A percentile compares a stretch with the other conserved stretches of the same genome.
Conservation (phyloP, 2,797 vertebrate genomes). For the Pristis pectinata region DNA sequence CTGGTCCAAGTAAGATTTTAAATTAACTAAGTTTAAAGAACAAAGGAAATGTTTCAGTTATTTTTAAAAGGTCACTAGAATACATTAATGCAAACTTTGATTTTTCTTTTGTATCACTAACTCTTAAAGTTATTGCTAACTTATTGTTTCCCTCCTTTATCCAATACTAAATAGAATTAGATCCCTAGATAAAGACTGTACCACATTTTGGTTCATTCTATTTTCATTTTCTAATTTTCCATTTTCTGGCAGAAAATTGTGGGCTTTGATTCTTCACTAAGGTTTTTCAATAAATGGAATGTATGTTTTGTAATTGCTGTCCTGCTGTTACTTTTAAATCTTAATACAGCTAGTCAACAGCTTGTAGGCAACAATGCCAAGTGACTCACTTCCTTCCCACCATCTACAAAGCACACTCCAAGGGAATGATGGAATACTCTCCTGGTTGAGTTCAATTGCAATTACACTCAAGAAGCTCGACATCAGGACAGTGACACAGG, state of each 20-base stretch:
- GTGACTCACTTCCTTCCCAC: too few relatives aligned
- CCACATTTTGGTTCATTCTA: background rate
- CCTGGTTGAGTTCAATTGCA: too few relatives aligned
- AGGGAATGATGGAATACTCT: too few relatives aligned
- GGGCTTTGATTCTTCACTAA: background rate
- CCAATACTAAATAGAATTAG: background rate
- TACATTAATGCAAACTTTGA: background rate
- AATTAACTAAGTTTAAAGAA: background rate
- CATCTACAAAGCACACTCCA: too few relatives aligned
- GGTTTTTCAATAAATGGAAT: background rate
- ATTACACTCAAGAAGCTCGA: too few relatives aligned
- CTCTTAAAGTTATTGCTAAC: background rate
- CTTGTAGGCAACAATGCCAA: too few relatives aligned
- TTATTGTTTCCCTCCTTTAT: background rate
- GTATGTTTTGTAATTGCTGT: background rate
- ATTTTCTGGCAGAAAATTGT: background rate
- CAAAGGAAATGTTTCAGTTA: background rate
- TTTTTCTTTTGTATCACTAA: background rate
- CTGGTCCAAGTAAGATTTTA: background rate
- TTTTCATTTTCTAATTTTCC: background rate
- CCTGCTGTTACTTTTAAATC: background rate
- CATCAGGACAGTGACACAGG: too few relatives aligned
- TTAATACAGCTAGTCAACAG: background rate
- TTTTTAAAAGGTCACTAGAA: background rate
- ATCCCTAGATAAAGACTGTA: background rate